Conservation (phyloP, 2,888 invertebrate species). For the Horisme vitalbata region DNA sequence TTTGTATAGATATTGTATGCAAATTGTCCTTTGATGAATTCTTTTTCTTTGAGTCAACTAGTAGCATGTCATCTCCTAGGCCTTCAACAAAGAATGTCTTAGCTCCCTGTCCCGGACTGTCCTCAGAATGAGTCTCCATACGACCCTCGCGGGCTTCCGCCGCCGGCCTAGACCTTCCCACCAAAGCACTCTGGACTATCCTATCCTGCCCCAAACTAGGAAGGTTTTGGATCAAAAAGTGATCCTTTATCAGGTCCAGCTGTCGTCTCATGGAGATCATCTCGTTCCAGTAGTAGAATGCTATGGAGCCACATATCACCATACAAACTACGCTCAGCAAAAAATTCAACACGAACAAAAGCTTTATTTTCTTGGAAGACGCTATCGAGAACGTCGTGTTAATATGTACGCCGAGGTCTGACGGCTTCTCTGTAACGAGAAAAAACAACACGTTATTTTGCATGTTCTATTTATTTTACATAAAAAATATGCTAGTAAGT, state of each 20-base stretch:
- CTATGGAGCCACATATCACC: conserved; percentile 64
- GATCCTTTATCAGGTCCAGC: conserved; percentile 63
- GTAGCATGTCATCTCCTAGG: conserved; percentile 67
- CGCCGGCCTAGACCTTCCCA: conserved; percentile 44
- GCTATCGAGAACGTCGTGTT: conserved; percentile 75
- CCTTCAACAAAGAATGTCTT: conserved; percentile 66
- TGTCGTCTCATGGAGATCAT: conserved; percentile 67
- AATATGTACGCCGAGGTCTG: conserved; percentile 74
- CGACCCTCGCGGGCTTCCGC: conserved; percentile 52
- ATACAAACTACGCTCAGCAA: conserved; percentile 68
- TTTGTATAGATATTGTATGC: conserved; percentile 42
- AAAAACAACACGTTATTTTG: conserved; percentile 36
- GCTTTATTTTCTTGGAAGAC: conserved; percentile 78
- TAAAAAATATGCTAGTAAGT: background rate
- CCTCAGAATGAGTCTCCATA: conserved; percentile 42
- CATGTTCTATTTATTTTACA: conserved; percentile 23
- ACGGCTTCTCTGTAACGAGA: conserved; percentile 64
- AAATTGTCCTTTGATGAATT: conserved; percentile 37
- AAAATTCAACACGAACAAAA: conserved; percentile 71
- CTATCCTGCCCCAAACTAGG: conserved; percentile 55
- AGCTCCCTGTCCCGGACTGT: conserved; percentile 44
- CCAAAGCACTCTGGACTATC: conserved; percentile 55
- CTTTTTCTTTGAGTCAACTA: conserved; percentile 69
- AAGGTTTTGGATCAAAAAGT: conserved; percentile 56
- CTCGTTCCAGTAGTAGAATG: conserved; percentile 75